Evolutionary conservation across 2,113 vertebrate genomes (phyloP), one percentile per base, ranked within the genome.

Genomic region (Poeciliopsis retropinna): DNA sequence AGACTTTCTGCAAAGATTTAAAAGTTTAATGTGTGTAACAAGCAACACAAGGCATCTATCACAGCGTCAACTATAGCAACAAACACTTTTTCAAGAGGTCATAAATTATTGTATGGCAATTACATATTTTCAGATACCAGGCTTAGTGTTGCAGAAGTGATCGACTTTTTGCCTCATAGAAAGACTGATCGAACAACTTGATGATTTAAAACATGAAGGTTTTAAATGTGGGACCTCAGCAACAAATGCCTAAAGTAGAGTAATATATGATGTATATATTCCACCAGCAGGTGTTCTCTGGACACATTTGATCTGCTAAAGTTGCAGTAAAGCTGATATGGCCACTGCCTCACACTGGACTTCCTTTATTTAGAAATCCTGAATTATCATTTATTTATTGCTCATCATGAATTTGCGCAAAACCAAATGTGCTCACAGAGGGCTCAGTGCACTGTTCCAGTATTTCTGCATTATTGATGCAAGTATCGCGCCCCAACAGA

Each of bases 371-470:
- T 25, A 57, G 9, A 2, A 8, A 25, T n/a, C 22, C 51, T 57
- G 25, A 57, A n/a, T 57, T n/a, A 57, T 57, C 51, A 57, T 57
- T 57, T 54, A 54, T 54, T 54, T 57, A 57, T 57, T 57, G 51
- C 51, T n/a, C 51, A n/a, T 57, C 7, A 9, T n/a, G 2, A 25
- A 57, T 57, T 57, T n/a, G 22, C 2, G 8, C 25, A 19, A 14
- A 17, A 9, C 2, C 19, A 57, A 57, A 17, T 68, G 14, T 47
- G 57, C 29, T 68, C 19, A 29, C 60, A 69, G 30, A 30, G n/a
- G 69, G 39, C 57, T 69, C 61, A 28, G 39, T 10, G 11, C 6
- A 39, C 1, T 5, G 61, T 64, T 62, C n/a, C 13, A 37, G 69
- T 13, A 60, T 34, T 31, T 51, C n/a, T 61, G 60, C 39, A 73